Base-by-base conservation (phyloP, 2,888 invertebrate genomes). In the Acleris sparsana region DNA sequence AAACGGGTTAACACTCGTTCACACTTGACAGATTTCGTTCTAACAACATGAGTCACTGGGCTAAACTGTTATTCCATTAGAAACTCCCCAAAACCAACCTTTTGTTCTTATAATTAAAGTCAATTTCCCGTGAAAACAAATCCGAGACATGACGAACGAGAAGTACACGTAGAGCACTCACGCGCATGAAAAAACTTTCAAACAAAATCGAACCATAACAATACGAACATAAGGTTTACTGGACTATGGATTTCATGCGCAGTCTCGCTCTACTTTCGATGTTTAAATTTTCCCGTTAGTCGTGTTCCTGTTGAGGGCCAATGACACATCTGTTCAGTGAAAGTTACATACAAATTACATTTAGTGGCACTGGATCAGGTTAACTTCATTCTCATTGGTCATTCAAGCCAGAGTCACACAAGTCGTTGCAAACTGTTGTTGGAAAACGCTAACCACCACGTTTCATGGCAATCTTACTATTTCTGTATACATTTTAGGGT, bases 261-360 rank as follows among this genome's bases (percentile, higher is more conserved):
- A 56, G 65, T 62, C 60, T 57, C 56, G 65, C 17, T 62, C 66
- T 48, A 66, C 66, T 66, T 66, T 66, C 62, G 57, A 53, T 66
- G 52, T 59, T 59, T n/a, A 62, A 61, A 66, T 66, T 56, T 66
- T 66, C 61, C 62, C 66, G 66, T 66, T 66, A 66, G 57, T 46
- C 56, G 57, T 66, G 57, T 66, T 11, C 13, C 1, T 13, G 4
- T 39, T 39, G 39, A 39, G 9, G 1, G 39, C 39, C 39, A 13
- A 39, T 39, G 39, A 39, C 39, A 39, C 39, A 13, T 39, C 13
- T 4, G 39, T 13, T 0, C 4, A 13, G 13, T 39, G 3, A 3
- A 39, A 39, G 4, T 3, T 39, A 13, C 39, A 11, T 39, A 39
- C 13, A 11, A 39, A 4, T 39, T 39, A 4, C 39, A 39, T 39